Evolutionary conservation across 35 echinoderm and acorn worm genomes (phyloP), one percentile per base, ranked within the genome.

Genomic region (Holothuria glaberrima): DNA sequence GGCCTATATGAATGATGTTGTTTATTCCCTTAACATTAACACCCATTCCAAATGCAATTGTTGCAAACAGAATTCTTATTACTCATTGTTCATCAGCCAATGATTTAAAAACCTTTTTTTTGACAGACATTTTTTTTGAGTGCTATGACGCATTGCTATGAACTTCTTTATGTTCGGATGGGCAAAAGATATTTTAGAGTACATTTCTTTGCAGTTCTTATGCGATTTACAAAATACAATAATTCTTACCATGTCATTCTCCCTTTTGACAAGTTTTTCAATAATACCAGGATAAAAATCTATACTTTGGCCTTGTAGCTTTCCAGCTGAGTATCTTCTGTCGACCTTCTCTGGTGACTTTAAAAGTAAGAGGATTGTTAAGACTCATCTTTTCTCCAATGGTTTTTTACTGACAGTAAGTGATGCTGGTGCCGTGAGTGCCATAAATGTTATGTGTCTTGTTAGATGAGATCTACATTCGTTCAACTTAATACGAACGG

Each of bases 11-110:
- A 48, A 86, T 75, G 54, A 92, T 73, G 33, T 63, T 86, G 67
- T 86, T n/a, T 31, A 86, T 20, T 29, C 83, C 69, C 61, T 87
- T 75, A 44, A 86, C 80, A 92, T 92, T 46, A 1, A 92, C 35
- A 28, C 90, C 90, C 81, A 87, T 75, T 18, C 90, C 90, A 87
- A 92, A 92, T 35, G 90, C 90, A 58, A 92, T 84, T 1, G 80
- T 86, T 35, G 81, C 81, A 86, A 92, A 92, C 6, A 92, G 41
- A 9, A 92, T 59, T 68, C 90, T 48, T 44, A 92, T 44, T 6
- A 72, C 18, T 33, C 90, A 81, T 33, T 92, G 38, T 38, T 54
- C 63, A 68, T 92, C 36, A 14, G 36, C 45, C 29, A 92, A 92
- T 17, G 81, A 86, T 6, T 92, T 17, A 9, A 81, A 12, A 33